phyloP scores from a whole-genome alignment of 2,888 invertebrate genomes.

The Serrognathus titanus region DNA sequence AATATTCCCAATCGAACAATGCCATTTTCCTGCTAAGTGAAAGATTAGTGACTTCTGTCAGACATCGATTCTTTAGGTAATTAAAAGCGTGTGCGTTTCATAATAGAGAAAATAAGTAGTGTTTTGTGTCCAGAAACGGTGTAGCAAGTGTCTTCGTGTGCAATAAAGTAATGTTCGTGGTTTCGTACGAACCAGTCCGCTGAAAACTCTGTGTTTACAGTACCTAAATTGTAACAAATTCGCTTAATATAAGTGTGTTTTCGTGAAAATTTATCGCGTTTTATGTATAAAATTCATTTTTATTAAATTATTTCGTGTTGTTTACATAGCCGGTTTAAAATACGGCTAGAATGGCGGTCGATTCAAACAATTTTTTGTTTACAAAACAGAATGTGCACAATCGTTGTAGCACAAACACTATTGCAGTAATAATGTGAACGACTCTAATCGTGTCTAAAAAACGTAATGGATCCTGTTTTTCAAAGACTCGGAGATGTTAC shows the following conservation, averaged over 20 bases:
- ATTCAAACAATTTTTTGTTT: slow-evolving; percentile 31
- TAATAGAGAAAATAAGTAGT: too few species aligned
- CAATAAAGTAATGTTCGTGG: too few species aligned
- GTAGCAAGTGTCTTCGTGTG: too few species aligned
- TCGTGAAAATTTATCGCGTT: too few species aligned
- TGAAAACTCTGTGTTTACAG: too few species aligned
- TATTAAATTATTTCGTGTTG: slow-evolving; percentile 7
- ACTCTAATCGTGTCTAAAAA: slow-evolving; percentile 6
- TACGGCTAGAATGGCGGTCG: slow-evolving; percentile 35
- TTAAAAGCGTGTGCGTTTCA: neutral
- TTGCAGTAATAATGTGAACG: slow-evolving; percentile 11
- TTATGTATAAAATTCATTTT: neutral
- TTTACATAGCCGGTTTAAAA: slow-evolving; percentile 34
- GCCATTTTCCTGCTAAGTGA: slow-evolving; percentile 12
- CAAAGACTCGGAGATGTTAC: slow-evolving; percentile 60
- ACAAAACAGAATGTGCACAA: slow-evolving; percentile 10
- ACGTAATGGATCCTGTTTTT: slow-evolving; percentile 53
- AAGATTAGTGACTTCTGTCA: slow-evolving; percentile 2
- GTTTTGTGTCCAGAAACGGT: too few species aligned
- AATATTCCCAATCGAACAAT: slow-evolving; percentile 28
- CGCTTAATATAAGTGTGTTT: too few species aligned
- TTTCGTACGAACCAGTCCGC: too few species aligned
- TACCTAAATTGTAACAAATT: too few species aligned
- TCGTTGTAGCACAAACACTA: slow-evolving; percentile 4
- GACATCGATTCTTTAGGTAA: neutral